A percentile compares a stretch with the other conserved stretches of the same genome.
phyloP scores from a whole-genome alignment of 1,140 invertebrate genomes.

The Ceratina japonica region DNA sequence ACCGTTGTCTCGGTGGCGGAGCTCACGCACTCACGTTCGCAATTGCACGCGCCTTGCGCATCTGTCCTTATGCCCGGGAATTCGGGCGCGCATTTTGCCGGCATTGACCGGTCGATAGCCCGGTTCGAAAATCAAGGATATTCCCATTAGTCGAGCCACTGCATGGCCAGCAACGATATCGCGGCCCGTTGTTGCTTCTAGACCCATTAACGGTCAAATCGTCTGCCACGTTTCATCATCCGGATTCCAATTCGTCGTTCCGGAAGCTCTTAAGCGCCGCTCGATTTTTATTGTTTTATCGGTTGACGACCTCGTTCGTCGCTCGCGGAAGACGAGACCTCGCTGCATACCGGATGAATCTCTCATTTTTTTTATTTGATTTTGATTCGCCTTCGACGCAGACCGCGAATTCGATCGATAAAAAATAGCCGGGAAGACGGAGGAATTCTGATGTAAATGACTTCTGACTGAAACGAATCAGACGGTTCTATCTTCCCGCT shows the following conservation, averaged over 20 bases:
- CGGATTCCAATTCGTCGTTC: not conserved
- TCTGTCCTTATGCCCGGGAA: not conserved
- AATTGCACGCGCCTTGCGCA: not conserved
- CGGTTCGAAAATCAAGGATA: constrained; percentile 9
- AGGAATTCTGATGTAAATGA: too few relatives aligned
- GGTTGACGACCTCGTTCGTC: too few relatives aligned
- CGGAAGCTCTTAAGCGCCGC: too few relatives aligned
- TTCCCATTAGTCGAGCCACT: not conserved
- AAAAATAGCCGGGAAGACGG: too few relatives aligned
- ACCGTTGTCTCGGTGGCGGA: too few relatives aligned
- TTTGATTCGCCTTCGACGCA: too few relatives aligned
- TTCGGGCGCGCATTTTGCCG: not conserved
- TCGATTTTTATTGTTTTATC: too few relatives aligned
- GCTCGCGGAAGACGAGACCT: too few relatives aligned
- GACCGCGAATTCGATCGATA: too few relatives aligned
- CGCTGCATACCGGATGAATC: not conserved
- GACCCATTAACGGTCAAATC: constrained; percentile 11
- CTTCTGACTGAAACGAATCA: too few relatives aligned
- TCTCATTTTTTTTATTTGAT: not conserved
- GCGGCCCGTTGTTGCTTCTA: not conserved
- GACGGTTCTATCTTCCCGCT: too few relatives aligned
- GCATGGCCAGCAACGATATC: constrained; percentile 23
- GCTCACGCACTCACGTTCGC: too few relatives aligned
- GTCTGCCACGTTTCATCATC: not conserved
- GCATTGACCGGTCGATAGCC: not conserved